Evolutionary conservation across 2,797 vertebrate genomes (phyloP).

Genomic region (Peromyscus aztecus): DNA sequence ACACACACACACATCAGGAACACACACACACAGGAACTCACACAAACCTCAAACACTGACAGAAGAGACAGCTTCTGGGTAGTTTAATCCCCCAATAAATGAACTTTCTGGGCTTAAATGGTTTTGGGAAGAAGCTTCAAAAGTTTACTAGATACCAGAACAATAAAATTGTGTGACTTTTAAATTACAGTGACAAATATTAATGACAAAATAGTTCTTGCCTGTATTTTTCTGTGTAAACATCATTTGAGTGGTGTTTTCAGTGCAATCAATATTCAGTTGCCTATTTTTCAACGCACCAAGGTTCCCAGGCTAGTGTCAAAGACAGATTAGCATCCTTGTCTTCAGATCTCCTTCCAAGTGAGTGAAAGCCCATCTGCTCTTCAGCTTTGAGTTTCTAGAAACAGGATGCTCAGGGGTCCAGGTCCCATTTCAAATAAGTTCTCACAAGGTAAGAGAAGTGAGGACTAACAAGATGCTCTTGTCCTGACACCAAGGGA

Average conservation of each 20-base stretch:
- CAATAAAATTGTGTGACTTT: background rate
- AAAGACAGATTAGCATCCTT: background rate
- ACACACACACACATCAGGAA: background rate
- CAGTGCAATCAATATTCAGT: background rate
- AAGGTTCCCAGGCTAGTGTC: background rate
- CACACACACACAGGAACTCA: background rate
- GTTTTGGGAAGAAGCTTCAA: background rate
- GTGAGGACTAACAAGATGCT: background rate
- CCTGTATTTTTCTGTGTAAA: background rate
- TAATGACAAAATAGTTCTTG: background rate
- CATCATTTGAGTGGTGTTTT: constrained; percentile 17
- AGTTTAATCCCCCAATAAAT: background rate
- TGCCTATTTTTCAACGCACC: constrained; percentile 1
- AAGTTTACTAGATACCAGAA: background rate
- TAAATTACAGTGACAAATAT: constrained; percentile 7
- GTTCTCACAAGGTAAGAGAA: background rate
- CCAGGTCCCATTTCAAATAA: background rate
- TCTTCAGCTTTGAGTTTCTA: background rate
- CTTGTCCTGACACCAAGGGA: background rate
- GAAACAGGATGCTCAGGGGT: background rate
- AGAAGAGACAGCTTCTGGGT: background rate
- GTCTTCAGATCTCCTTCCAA: background rate
- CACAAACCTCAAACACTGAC: background rate
- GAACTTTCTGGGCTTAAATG: background rate
- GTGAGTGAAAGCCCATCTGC: background rate